Evolutionary conservation across 2,797 vertebrate genomes (phyloP).

Genomic region (Schizothorax lantsangensis): DNA sequence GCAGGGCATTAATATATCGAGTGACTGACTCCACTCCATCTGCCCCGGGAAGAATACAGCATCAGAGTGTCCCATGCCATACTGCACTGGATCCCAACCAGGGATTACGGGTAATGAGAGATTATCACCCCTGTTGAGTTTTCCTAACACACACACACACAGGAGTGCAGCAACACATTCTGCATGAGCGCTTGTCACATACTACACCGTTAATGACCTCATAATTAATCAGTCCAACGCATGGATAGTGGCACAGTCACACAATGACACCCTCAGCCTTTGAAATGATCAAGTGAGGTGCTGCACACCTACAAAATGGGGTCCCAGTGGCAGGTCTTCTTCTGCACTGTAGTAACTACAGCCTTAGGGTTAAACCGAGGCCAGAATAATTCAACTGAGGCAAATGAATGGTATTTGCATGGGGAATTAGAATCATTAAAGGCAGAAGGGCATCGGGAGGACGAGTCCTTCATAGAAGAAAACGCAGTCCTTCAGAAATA

Average conservation of each 20-base stretch:
- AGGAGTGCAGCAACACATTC: constrained; percentile 20
- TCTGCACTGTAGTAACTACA: constrained; percentile 52
- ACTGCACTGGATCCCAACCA: constrained; percentile 65
- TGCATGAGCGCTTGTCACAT: constrained; percentile 39
- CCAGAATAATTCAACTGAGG: constrained; percentile 86
- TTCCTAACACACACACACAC: constrained; percentile 10
- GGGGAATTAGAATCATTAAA: constrained; percentile 86
- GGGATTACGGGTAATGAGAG: constrained; percentile 81
- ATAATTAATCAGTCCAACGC: constrained; percentile 53
- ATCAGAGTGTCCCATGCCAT: constrained; percentile 58
- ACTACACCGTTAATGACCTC: constrained; percentile 45
- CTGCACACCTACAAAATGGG: constrained; percentile 38
- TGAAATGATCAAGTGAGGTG: constrained; percentile 61
- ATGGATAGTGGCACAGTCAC: constrained; percentile 31
- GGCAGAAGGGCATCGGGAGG: constrained; percentile 81
- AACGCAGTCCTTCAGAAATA: constrained; percentile 37
- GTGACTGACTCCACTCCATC: constrained; percentile 77
- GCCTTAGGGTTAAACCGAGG: constrained; percentile 77
- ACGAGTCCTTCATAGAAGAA: constrained; percentile 73
- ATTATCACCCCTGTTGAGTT: constrained; percentile 80
- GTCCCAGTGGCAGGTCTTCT: constrained; percentile 58
- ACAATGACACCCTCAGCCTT: constrained; percentile 4
- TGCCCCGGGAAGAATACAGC: constrained; percentile 77
- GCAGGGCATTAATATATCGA: constrained; percentile 78
- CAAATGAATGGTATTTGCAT: constrained; percentile 90